These are phyloP conservation scores for Cebidichthys violaceus DNA, from an alignment of 2,113 vertebrate species.

Conservation along the genomic window DNA sequence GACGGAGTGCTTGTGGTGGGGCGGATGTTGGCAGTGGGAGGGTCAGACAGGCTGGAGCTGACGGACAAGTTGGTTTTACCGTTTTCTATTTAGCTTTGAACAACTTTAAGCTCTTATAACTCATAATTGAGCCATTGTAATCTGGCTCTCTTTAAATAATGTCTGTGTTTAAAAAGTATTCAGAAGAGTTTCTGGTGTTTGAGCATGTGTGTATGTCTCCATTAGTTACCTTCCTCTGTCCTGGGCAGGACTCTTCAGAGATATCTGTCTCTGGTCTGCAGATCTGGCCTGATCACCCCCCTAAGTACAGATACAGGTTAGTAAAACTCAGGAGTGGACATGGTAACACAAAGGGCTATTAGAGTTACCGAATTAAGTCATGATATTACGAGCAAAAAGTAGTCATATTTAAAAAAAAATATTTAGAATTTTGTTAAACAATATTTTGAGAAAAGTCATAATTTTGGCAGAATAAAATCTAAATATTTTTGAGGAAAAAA, in stretches of 20 bases:
- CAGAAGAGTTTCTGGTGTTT: background rate
- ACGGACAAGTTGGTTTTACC: background rate
- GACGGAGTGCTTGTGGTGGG: conserved; percentile 96
- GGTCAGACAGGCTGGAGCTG: conserved; percentile 93
- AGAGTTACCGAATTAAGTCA: background rate
- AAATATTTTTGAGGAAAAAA: no score
- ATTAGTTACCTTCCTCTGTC: conserved; percentile 94
- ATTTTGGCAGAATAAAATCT: background rate
- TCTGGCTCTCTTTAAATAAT: background rate
- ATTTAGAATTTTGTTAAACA: no score
- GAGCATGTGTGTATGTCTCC: background rate
- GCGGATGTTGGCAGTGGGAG: conserved; percentile 97
- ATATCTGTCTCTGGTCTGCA: conserved; percentile 87
- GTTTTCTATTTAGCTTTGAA: background rate
- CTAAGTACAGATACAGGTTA: conserved; percentile 59
- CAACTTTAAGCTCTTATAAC: background rate
- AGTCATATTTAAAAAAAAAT: background rate
- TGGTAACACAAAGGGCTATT: background rate
- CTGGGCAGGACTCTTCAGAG: conserved; percentile 90
- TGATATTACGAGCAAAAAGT: background rate
- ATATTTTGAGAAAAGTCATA: no score
- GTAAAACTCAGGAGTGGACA: no score
- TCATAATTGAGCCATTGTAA: background rate
- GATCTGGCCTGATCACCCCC: conserved; percentile 86
- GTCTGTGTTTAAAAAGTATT: background rate